Percentiles rank a stretch among this genome's conserved stretches.
Conservation (phyloP, 2,888 invertebrate genomes). For the Odontocolon sp. region DNA sequence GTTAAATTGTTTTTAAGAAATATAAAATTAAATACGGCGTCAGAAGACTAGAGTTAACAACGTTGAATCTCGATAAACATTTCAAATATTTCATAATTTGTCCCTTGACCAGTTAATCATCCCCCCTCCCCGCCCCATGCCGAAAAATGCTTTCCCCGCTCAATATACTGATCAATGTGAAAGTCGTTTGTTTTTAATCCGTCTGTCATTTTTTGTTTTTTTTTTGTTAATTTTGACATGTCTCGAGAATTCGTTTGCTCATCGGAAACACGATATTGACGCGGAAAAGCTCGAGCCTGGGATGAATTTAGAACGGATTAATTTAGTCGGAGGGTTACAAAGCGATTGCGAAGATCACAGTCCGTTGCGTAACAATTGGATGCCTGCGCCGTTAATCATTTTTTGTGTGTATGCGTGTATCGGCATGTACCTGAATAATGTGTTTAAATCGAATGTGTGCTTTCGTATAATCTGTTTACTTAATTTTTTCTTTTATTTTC, state of each 20-base stretch:
- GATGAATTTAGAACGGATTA: constrained; percentile 22
- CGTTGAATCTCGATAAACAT: constrained; percentile 72
- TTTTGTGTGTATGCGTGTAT: constrained; percentile 33
- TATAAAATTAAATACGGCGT: constrained; percentile 65
- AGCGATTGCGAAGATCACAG: constrained; percentile 77
- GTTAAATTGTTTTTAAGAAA: constrained; percentile 48
- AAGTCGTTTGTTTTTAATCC: constrained; percentile 9
- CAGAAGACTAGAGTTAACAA: constrained; percentile 69
- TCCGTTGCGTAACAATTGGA: constrained; percentile 69
- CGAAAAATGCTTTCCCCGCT: not conserved
- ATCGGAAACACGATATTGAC: constrained; percentile 1
- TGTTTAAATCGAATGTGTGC: constrained; percentile 21
- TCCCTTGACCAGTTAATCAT: constrained; percentile 42
- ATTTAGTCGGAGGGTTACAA: constrained; percentile 62
- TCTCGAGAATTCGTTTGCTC: not conserved
- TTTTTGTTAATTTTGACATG: not conserved
- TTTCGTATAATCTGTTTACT: constrained; percentile 23
- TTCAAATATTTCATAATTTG: constrained; percentile 69
- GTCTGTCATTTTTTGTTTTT: constrained; percentile 9
- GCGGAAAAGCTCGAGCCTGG: constrained; percentile 42
- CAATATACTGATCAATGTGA: not conserved
- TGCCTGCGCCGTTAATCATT: constrained; percentile 54
- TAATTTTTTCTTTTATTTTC: constrained; percentile 9
- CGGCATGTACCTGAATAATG: constrained; percentile 30
- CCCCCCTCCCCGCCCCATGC: not conserved